These are phyloP conservation scores for Agapornis roseicollis DNA, from an alignment of 2,113 vertebrate species.

Conservation along the genomic window DNA sequence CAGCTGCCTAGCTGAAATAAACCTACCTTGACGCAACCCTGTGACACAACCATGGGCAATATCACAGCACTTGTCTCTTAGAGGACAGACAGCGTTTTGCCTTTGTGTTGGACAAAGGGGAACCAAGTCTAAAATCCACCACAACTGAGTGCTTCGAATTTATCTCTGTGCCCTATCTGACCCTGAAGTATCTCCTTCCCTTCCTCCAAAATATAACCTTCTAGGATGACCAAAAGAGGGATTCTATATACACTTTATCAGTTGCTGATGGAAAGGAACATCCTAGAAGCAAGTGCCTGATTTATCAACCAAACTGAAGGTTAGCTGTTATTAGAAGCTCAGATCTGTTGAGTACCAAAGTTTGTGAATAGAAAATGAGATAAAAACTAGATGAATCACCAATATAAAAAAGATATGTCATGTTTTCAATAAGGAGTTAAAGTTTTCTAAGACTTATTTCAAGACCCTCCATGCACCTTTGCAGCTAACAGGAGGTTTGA, in stretches of 20 bases:
- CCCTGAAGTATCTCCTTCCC: neutral
- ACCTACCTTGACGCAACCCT: neutral
- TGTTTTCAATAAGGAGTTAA: neutral
- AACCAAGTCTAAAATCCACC: neutral
- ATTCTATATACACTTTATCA: too few species aligned
- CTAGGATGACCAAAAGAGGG: neutral
- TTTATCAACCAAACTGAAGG: neutral
- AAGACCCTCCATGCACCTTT: neutral
- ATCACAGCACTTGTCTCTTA: neutral
- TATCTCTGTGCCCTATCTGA: neutral
- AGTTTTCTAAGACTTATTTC: neutral
- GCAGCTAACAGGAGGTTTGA: neutral
- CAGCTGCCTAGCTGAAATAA: neutral
- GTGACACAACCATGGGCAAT: rapidly evolving
- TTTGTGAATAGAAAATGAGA: neutral
- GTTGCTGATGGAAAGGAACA: neutral
- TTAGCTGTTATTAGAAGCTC: neutral
- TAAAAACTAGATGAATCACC: neutral
- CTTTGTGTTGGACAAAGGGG: neutral
- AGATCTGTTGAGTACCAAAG: neutral
- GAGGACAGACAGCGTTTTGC: neutral
- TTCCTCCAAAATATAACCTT: neutral
- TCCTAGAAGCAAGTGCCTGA: neutral
- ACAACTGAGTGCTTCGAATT: neutral
- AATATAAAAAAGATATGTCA: neutral